Percentiles rank a stretch among this genome's conserved stretches.
phyloP scores from a whole-genome alignment of 2,113 vertebrate species.

The Anarrhichthys ocellatus region DNA sequence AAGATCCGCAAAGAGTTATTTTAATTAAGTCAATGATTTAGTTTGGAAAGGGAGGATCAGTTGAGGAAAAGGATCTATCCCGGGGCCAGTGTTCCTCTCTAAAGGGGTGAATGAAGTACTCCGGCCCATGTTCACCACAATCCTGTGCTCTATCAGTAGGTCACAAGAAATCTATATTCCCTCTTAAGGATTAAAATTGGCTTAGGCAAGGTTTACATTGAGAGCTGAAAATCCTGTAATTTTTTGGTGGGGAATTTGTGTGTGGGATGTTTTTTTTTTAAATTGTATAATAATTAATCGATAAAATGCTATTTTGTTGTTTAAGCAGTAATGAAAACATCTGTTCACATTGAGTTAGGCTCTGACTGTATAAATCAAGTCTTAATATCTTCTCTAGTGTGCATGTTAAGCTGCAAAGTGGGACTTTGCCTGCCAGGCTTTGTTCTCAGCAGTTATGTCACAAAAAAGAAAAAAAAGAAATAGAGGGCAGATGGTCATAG shows the following conservation, averaged over 20 bases:
- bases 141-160: constrained; percentile 42
- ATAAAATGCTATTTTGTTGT: neutral
- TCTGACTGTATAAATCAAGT: neutral
- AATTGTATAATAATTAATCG: neutral
- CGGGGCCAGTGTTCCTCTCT: neutral
- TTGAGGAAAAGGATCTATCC: constrained; percentile 27
- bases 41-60: constrained; percentile 8
- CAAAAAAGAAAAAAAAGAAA: constrained; percentile 1
- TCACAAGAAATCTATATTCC: constrained; percentile 53
- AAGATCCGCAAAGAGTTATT: constrained; percentile 5
- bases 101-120: constrained; percentile 12
- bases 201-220: constrained; percentile 3
- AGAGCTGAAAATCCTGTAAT: neutral
- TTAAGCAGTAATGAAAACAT: neutral
- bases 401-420: constrained; percentile 19
- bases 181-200: constrained; percentile 50
- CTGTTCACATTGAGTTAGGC: too few species aligned
- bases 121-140: constrained; percentile 31
- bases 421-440: constrained; percentile 14
- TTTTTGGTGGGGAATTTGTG: neutral
- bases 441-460: constrained; percentile 33
- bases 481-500: constrained; percentile 27
- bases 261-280: neutral
- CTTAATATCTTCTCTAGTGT: neutral
- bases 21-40: neutral